Percentiles rank a stretch among this genome's conserved stretches.
phyloP scores from a whole-genome alignment of 2,113 vertebrate genomes.

The Petaurus breviceps region DNA sequence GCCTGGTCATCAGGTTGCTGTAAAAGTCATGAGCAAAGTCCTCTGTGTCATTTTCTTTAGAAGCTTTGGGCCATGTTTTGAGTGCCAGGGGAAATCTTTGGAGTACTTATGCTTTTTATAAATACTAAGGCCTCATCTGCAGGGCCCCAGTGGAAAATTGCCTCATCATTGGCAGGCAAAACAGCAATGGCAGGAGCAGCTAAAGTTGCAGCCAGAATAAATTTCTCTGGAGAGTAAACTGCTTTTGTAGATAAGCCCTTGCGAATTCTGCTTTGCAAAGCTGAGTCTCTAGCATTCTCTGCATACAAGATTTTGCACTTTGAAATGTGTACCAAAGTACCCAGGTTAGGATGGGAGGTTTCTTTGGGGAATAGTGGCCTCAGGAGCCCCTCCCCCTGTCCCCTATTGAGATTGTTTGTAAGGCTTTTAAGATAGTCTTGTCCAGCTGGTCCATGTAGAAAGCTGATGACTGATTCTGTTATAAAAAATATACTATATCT shows the following conservation, averaged over 20 bases:
- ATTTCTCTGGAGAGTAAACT: slow-evolving; percentile 63
- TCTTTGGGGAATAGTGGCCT: not conserved
- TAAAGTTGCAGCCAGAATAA: slow-evolving; percentile 9
- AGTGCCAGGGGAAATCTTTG: not conserved
- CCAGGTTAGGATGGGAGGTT: not conserved
- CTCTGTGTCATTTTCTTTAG: not conserved
- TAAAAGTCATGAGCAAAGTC: not conserved
- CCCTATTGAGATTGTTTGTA: not conserved
- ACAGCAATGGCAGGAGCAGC: slow-evolving; percentile 34
- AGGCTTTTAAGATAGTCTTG: not conserved
- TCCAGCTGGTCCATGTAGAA: not conserved
- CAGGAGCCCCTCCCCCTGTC: not conserved
- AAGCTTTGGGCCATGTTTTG: not conserved
- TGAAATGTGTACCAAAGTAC: not conserved
- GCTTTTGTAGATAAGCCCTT: slow-evolving; percentile 5
- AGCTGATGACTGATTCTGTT: slow-evolving; percentile 5
- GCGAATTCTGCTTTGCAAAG: slow-evolving; percentile 29
- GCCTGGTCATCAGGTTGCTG: slow-evolving; percentile 1
- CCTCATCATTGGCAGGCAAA: slow-evolving; percentile 59
- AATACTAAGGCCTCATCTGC: slow-evolving; percentile 4
- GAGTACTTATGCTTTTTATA: slow-evolving; percentile 28
- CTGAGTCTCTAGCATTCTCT: slow-evolving; percentile 25
- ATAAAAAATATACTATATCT: slow-evolving; percentile 24
- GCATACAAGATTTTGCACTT: too few relatives aligned
- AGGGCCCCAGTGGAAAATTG: slow-evolving; percentile 36